Evolutionary conservation across 2,113 vertebrate species (phyloP).

Genomic region (Rhea pennata): DNA sequence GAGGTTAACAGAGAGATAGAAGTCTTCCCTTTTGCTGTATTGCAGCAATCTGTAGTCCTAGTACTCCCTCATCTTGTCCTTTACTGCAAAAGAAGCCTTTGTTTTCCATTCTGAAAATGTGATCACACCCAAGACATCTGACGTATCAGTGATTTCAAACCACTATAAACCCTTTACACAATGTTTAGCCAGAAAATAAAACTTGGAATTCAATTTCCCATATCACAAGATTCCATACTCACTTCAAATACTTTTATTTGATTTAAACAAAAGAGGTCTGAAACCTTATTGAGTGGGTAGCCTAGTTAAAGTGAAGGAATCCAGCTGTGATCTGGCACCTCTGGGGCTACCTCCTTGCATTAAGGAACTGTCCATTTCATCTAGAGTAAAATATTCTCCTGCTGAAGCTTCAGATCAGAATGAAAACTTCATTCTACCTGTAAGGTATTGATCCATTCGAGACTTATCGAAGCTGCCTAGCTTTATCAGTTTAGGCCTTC

Average conservation of each 20-base stretch:
- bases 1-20: neutral
- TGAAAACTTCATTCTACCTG: neutral
- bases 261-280: neutral
- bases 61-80: neutral
- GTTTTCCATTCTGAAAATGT: neutral
- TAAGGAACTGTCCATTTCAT: neutral
- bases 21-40: neutral
- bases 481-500: slow-evolving; percentile 23
- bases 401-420: neutral
- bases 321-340: neutral
- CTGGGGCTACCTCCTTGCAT: neutral
- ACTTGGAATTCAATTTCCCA: neutral
- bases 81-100: neutral
- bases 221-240: neutral
- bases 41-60: neutral
- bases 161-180: neutral
- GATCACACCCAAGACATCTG: neutral
- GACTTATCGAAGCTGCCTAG: neutral
- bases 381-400: neutral
- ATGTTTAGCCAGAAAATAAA: neutral
- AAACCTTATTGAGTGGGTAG: neutral
- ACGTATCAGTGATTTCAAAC: neutral
- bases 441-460: slow-evolving; percentile 21
- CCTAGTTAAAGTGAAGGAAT: neutral
- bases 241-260: neutral